Percentiles rank a stretch among this genome's conserved stretches.
Evolutionary conservation across 2,888 invertebrate species (phyloP).

Genomic region (Caenorhabditis sp.): DNA sequence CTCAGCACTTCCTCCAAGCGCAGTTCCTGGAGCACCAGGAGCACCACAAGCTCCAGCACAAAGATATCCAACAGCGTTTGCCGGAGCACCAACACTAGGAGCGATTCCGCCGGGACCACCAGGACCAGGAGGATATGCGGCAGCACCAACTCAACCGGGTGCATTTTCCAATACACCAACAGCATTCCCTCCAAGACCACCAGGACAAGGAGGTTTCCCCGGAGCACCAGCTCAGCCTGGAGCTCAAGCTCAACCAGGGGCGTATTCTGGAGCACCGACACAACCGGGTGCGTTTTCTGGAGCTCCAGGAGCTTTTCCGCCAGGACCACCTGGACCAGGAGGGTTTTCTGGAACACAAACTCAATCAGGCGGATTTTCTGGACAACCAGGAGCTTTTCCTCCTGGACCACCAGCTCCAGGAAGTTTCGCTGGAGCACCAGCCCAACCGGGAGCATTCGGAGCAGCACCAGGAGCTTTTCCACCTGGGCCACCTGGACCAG

Average conservation of each 20-base stretch:
- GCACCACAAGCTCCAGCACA: conserved; percentile 9
- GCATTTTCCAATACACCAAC: conserved; percentile 2
- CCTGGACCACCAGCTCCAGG: background rate
- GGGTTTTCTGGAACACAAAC: conserved; percentile 5
- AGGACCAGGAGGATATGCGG: conserved; percentile 21
- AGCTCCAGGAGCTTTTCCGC: conserved; percentile 12
- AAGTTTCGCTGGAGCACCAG: background rate
- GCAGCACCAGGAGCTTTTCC: background rate
- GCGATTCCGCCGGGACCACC: background rate
- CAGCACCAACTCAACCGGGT: conserved; percentile 5
- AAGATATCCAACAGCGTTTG: conserved; percentile 15
- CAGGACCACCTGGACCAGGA: conserved; percentile 3
- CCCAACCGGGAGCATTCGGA: conserved; percentile 6
- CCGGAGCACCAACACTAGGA: background rate
- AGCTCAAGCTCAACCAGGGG: conserved; percentile 18
- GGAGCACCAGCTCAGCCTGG: conserved; percentile 2
- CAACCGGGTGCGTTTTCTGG: conserved; percentile 1
- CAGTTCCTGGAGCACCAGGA: background rate
- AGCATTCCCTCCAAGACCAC: conserved; percentile 11
- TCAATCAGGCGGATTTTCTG: background rate
- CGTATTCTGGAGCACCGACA: conserved; percentile 12
- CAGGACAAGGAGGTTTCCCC: background rate
- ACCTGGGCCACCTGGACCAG: conserved; percentile 7
- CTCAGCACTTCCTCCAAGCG: background rate
- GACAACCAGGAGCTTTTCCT: conserved; percentile 13